phyloP scores from a whole-genome alignment of 2,888 invertebrate genomes.

The Bellardia pandia region DNA sequence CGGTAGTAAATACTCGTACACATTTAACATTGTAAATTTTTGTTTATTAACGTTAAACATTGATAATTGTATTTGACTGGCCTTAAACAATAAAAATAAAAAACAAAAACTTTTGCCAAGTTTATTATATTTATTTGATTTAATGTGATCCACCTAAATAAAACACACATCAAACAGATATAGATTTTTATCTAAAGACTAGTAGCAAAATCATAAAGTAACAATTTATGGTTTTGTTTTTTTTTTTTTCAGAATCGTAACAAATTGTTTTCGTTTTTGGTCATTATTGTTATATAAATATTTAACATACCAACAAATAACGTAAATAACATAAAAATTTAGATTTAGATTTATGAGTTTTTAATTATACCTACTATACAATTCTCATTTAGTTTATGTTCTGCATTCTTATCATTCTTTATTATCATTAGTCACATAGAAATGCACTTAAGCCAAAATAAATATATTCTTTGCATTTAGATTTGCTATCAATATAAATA shows the following conservation, averaged over 20 bases:
- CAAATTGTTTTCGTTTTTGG: neutral
- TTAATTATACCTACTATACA: constrained; percentile 26
- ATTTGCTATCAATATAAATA: neutral
- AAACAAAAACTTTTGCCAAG: constrained; percentile 1
- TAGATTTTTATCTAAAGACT: neutral
- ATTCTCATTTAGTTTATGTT: constrained; percentile 2
- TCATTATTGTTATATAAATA: constrained; percentile 17
- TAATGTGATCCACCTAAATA: constrained; percentile 1
- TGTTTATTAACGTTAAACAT: constrained; percentile 16
- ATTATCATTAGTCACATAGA: neutral
- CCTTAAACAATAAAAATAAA: constrained; percentile 11
- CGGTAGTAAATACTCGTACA: neutral
- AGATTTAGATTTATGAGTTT: constrained; percentile 27
- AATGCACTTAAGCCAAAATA: neutral
- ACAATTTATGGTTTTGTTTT: neutral
- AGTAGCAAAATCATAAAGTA: constrained; percentile 30
- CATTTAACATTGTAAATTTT: constrained; percentile 24
- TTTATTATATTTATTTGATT: neutral
- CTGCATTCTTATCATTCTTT: constrained; percentile 17
- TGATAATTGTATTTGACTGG: constrained; percentile 13
- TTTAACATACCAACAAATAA: neutral
- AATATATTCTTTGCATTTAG: neutral
- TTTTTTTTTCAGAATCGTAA: neutral
- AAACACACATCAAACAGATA: neutral
- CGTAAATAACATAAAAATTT: constrained; percentile 16